phyloP scores from a whole-genome alignment of 2,797 vertebrate genomes.

The Sorex maritimensis region DNA sequence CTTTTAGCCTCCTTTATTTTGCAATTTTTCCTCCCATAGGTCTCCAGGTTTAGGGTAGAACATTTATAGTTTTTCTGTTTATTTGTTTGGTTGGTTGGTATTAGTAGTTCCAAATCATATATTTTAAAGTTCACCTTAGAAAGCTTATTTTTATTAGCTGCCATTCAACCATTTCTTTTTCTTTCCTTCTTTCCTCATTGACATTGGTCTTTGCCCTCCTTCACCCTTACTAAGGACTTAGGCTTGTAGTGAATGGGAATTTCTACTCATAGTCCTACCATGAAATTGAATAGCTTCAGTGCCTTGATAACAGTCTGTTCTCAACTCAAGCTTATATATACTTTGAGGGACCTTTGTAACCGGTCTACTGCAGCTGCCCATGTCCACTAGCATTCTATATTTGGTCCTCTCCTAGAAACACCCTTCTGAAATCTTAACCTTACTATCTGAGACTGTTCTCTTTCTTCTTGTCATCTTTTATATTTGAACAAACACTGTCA shows the following conservation, averaged over 20 bases:
- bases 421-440: slow-evolving; percentile 22
- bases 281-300: not conserved
- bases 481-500: not conserved
- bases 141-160: not conserved
- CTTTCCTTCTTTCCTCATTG: not conserved
- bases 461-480: not conserved
- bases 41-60: not conserved
- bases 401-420: not conserved
- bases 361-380: not conserved
- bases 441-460: not conserved
- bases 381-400: not conserved
- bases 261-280: not conserved
- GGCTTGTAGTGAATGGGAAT: not conserved
- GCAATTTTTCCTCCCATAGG: not conserved
- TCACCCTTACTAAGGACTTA: not conserved
- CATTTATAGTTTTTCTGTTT: not conserved
- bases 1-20: not conserved
- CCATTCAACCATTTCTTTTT: not conserved
- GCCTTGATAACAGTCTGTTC: not conserved
- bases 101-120: not conserved
- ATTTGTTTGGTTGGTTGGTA: not conserved
- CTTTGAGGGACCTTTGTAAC: not conserved
- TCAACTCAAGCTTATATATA: not conserved
- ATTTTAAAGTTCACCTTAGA: not conserved
- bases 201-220: not conserved